Conservation (phyloP, 2,113 vertebrate genomes). For the Okapia johnstoni region DNA sequence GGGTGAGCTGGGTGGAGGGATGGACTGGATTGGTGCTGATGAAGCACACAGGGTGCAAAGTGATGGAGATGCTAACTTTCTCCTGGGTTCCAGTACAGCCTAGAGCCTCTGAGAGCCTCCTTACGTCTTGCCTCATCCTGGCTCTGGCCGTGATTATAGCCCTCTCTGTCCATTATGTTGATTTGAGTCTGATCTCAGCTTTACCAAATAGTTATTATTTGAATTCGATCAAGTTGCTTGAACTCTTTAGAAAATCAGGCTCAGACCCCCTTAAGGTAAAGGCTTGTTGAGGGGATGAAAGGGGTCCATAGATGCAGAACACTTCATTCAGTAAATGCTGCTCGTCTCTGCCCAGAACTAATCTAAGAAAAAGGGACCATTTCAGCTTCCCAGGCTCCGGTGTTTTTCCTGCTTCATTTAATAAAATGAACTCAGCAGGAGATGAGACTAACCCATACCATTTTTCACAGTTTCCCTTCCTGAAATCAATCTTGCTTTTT, state of each 20-base stretch:
- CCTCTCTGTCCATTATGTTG: not conserved
- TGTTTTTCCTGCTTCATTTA: not conserved
- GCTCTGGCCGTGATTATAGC: not conserved
- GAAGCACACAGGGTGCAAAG: not conserved
- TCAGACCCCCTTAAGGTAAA: not conserved
- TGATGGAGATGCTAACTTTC: not conserved
- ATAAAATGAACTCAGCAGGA: constrained; percentile 34
- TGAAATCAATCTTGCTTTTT: constrained; percentile 47
- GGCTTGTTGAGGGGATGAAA: not conserved
- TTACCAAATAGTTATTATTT: not conserved
- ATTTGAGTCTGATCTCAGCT: not conserved
- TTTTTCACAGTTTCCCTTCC: constrained; percentile 14
- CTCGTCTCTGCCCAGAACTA: not conserved
- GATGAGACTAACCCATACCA: not conserved
- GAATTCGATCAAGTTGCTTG: not conserved
- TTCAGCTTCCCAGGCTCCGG: not conserved
- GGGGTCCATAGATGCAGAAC: not conserved
- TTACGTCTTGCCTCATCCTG: not conserved
- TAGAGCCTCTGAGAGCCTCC: not conserved
- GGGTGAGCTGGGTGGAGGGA: not conserved
- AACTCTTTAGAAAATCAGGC: not conserved
- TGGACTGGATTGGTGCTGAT: too few relatives aligned
- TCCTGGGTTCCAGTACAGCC: not conserved
- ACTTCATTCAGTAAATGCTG: not conserved
- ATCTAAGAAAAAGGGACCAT: not conserved